Evolutionary conservation across 1,140 invertebrate species (phyloP), one percentile per base, ranked within the genome.

Genomic region (Brachionus rubens): DNA sequence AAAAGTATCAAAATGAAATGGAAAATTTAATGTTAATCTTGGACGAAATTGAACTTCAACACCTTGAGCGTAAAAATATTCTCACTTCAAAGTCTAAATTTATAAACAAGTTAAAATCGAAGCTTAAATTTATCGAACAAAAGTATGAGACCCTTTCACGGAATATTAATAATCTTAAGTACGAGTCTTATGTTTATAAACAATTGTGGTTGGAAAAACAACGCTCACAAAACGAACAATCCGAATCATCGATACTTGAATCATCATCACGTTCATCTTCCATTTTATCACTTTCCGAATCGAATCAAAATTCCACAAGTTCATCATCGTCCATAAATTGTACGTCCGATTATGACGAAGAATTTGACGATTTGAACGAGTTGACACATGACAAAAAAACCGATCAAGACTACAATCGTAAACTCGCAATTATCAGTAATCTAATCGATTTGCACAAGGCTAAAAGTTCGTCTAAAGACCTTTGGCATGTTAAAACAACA

Each of bases 11-110:
- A 41, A 16, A 19, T 7, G 68, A 72, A 40, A 72, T 48, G 33
- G 68, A 72, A 36, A 41, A 72, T 48, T 36, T 72, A 24, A 48
- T 72, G 46, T 46, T 40, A 19, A 50, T 72, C 24, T 21, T 72
- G n/a, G 68, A 72, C 50, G 43, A 72, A 72, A 72, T 72, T 26
- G 68, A 72, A 33, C 33, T 72, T 6, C 43, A 72, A 21, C 33
- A 72, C 50, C 50, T 72, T 12, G 46, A 72, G n/a, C 43, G 68
- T 2, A 72, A 72, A 72, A 54, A 72, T 19, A 28, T 36, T 26
- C 36, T 72, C 4, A n/a, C 24, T 28, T 33, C 43, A 19, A 72
- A 72, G 30, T 41, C n/a, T 19, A 72, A 72, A 41, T 72, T 72
- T 52, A 14, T 72, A 28, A 30, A 3, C 24, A 72, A 72, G 19